Evolutionary conservation across 2,888 invertebrate species (phyloP).

Genomic region (Argyresthia goedartella): DNA sequence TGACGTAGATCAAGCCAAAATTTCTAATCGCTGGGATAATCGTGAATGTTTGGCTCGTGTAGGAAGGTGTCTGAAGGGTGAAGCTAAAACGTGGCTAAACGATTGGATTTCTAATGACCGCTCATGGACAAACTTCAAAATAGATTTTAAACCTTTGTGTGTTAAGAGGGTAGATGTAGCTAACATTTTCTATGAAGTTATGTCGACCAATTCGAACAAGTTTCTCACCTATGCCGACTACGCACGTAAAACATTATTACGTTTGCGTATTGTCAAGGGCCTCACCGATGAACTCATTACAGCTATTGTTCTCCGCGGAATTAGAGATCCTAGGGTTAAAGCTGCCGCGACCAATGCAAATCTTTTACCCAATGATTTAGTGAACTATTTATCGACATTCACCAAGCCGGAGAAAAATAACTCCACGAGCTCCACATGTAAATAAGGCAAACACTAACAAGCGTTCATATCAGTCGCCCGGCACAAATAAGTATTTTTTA

Average conservation of each 20-base stretch:
- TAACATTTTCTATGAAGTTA: neutral
- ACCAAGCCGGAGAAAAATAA: too few species aligned
- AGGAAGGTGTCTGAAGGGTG: slow-evolving; percentile 3
- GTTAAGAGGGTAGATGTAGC: neutral
- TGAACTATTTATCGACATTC: neutral
- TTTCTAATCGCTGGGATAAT: slow-evolving; percentile 3
- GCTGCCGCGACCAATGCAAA: neutral
- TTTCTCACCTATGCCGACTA: neutral
- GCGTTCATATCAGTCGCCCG: neutral
- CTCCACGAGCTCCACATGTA: too few species aligned
- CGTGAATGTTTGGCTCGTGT: slow-evolving; percentile 4
- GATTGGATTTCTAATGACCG: neutral
- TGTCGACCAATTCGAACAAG: neutral
- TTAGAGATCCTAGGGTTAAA: neutral
- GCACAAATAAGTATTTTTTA: neutral
- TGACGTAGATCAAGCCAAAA: slow-evolving; percentile 1
- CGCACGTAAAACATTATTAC: neutral
- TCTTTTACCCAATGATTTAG: neutral
- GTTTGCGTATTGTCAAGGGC: neutral
- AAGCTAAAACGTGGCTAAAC: neutral
- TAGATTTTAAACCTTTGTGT: neutral
- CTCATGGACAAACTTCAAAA: neutral
- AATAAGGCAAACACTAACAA: neutral
- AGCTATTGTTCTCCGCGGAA: neutral
- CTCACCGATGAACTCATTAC: neutral